A percentile compares a stretch with the other conserved stretches of the same genome.
These are phyloP conservation scores for Oopsacas minuta DNA, from an alignment of 37 sponge, comb jelly and placozoan genomes.

Conservation along the genomic window DNA sequence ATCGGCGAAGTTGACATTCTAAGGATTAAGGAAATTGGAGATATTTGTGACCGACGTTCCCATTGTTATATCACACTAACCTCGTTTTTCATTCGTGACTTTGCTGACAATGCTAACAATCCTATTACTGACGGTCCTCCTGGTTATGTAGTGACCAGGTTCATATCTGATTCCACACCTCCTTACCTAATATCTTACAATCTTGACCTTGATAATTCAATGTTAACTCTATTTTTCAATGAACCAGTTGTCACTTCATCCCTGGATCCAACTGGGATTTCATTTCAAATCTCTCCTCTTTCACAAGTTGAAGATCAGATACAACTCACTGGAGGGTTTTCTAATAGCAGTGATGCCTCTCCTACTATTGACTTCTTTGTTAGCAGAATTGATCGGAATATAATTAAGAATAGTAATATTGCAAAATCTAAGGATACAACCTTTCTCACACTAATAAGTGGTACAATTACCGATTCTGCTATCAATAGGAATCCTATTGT, in stretches of 20 bases:
- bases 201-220: constrained; percentile 21
- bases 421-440: constrained; percentile 18
- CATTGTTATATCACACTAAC: constrained; percentile 55
- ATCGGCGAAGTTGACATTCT: constrained; percentile 36
- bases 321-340: constrained; percentile 28
- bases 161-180: not conserved
- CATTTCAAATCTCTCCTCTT: constrained; percentile 16
- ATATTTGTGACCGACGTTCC: constrained; percentile 49
- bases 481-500: constrained; percentile 39
- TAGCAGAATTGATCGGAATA: not conserved
- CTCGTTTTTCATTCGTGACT: constrained; percentile 37
- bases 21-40: constrained; percentile 34
- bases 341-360: constrained; percentile 22
- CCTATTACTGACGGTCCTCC: constrained; percentile 42
- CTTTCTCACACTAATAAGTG: constrained; percentile 39
- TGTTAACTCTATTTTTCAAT: constrained; percentile 24
- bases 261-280: constrained; percentile 18
- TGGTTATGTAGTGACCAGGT: constrained; percentile 33
- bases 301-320: not conserved
- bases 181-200: constrained; percentile 15
- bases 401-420: not conserved
- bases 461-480: constrained; percentile 21
- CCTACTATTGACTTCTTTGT: constrained; percentile 24
- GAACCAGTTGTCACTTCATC: constrained; percentile 25
- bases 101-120: constrained; percentile 36